phyloP scores from a whole-genome alignment of 1,140 invertebrate genomes.

The Drosophila mojavensis region DNA sequence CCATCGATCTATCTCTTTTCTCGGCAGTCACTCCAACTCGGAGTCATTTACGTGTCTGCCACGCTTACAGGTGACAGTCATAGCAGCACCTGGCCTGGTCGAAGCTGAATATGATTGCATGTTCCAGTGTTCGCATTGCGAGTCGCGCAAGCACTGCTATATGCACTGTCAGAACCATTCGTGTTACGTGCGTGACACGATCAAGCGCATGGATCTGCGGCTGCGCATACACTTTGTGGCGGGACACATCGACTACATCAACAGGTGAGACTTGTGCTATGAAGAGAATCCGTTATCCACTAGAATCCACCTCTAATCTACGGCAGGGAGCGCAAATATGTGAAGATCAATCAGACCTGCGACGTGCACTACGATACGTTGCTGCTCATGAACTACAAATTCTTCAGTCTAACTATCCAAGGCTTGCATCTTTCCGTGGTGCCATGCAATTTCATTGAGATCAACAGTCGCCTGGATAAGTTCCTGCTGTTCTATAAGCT shows the following conservation, averaged over 20 bases:
- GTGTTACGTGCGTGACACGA: constrained; percentile 56
- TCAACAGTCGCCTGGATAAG: constrained; percentile 65
- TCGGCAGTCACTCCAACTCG: constrained; percentile 45
- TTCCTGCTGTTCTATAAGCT: constrained; percentile 67
- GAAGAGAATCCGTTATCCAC: too few relatives aligned
- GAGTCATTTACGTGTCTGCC: constrained; percentile 58
- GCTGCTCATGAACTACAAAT: constrained; percentile 45
- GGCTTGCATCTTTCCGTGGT: not conserved
- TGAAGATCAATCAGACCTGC: constrained; percentile 48
- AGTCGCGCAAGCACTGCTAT: constrained; percentile 29
- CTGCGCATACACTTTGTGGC: constrained; percentile 64
- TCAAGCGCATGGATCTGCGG: constrained; percentile 59
- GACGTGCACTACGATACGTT: constrained; percentile 69
- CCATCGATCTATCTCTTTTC: too few relatives aligned
- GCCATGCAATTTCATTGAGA: constrained; percentile 61
- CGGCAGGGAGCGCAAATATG: constrained; percentile 45
- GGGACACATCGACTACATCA: constrained; percentile 41
- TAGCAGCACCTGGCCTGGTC: constrained; percentile 48
- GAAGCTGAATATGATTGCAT: constrained; percentile 66
- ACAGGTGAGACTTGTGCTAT: constrained; percentile 35
- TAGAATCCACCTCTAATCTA: not conserved
- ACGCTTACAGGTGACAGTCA: constrained; percentile 49
- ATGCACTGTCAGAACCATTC: constrained; percentile 32
- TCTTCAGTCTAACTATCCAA: constrained; percentile 5
- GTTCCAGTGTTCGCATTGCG: constrained; percentile 60